Percentiles rank a stretch among this genome's conserved stretches.
These are phyloP conservation scores for Oncopodura yosiiana DNA, from an alignment of 1,140 invertebrate genomes.

Conservation along the genomic window DNA sequence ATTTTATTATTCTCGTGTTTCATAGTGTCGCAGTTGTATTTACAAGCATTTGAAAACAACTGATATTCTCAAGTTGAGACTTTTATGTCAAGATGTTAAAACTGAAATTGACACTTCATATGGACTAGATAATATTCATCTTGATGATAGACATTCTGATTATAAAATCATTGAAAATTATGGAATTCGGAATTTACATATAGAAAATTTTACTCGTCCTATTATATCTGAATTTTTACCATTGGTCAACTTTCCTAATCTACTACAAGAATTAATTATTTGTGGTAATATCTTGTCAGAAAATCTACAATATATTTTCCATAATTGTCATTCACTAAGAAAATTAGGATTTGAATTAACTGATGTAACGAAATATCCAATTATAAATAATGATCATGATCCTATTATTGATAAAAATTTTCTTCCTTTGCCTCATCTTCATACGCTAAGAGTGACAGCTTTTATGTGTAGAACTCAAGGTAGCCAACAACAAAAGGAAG, in stretches of 20 bases:
- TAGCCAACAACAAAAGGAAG: no score
- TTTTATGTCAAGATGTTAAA: background rate
- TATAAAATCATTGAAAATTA: background rate
- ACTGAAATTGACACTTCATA: conserved; percentile 1
- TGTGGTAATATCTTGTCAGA: background rate
- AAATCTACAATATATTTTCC: background rate
- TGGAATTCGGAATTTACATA: background rate
- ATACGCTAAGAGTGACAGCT: no score
- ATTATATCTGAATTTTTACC: background rate
- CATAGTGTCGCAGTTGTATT: no score
- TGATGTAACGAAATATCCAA: no score
- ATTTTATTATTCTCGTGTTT: no score
- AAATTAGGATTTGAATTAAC: conserved; percentile 1
- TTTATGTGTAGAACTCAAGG: no score
- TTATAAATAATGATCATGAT: no score
- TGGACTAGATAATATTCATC: background rate
- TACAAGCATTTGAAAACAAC: background rate
- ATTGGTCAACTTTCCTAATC: background rate
- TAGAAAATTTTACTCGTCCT: background rate
- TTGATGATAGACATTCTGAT: background rate
- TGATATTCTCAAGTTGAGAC: background rate
- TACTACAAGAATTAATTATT: background rate
- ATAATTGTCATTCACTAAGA: background rate
- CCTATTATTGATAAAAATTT: no score
- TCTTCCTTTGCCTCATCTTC: no score